Evolutionary conservation across 1,140 invertebrate genomes (phyloP).

Genomic region (Elysia chlorotica): DNA sequence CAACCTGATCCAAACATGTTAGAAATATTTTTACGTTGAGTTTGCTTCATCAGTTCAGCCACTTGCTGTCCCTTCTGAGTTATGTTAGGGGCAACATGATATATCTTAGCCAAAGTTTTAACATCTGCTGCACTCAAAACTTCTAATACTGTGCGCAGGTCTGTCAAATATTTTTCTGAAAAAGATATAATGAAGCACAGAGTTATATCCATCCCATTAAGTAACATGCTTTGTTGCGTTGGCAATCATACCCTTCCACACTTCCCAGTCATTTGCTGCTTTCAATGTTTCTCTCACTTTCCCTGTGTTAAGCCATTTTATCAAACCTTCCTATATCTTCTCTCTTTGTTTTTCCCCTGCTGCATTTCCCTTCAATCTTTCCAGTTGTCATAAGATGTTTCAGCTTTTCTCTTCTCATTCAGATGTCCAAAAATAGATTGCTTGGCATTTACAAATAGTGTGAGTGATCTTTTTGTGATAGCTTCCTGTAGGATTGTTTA

Average conservation of each 20-base stretch:
- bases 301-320: no score
- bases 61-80: slow-evolving; percentile 41
- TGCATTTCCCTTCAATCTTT: no score
- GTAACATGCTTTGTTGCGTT: background rate
- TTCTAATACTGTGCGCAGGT: slow-evolving; percentile 49
- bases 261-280: background rate
- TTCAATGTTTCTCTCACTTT: background rate
- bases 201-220: background rate
- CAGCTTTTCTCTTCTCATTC: no score
- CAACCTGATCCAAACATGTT: slow-evolving; percentile 39
- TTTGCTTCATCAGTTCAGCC: slow-evolving; percentile 50
- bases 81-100: slow-evolving; percentile 34
- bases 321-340: no score
- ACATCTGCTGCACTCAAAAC: slow-evolving; percentile 53
- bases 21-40: slow-evolving; percentile 47
- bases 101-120: slow-evolving; percentile 52
- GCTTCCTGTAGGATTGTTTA: no score
- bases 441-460: no score
- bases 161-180: slow-evolving; percentile 45
- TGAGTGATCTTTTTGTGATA: no score
- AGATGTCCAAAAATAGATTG: no score
- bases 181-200: background rate
- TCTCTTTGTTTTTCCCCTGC: no score
- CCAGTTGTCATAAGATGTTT: no score
- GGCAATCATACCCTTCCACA: background rate